These are phyloP conservation scores for Globodera ellingtonae DNA, from an alignment of 1,140 invertebrate species.

Conservation along the genomic window DNA sequence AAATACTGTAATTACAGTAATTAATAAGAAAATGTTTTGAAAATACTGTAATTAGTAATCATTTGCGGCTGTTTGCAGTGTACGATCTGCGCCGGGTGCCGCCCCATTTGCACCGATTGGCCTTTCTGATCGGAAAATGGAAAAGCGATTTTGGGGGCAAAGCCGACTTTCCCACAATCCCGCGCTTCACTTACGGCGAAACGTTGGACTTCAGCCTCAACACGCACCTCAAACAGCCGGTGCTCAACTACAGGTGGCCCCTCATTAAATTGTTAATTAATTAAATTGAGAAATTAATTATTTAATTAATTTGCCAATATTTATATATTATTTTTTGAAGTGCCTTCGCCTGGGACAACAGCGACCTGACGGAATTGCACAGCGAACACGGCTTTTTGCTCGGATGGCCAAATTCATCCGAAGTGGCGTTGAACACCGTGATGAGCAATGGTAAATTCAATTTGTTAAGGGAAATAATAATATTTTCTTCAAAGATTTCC, in stretches of 20 bases:
- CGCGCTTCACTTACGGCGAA: conserved; percentile 60
- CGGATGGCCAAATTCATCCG: conserved; percentile 43
- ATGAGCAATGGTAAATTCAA: conserved; percentile 60
- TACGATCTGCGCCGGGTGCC: conserved; percentile 57
- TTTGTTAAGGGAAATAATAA: background rate
- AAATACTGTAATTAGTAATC: background rate
- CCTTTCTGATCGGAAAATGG: conserved; percentile 61
- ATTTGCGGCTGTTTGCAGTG: conserved; percentile 38
- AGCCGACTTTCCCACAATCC: conserved; percentile 64
- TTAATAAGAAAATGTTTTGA: background rate
- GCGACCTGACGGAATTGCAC: conserved; percentile 60
- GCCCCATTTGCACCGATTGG: conserved; percentile 47
- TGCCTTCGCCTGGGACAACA: conserved; percentile 65
- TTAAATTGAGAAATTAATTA: background rate
- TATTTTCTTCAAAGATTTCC: too few relatives aligned
- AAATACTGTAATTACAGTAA: background rate
- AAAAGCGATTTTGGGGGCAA: conserved; percentile 63
- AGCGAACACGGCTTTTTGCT: conserved; percentile 60
- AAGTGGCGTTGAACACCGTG: conserved; percentile 61
- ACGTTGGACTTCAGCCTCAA: conserved; percentile 51
- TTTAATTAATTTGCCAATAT: background rate
- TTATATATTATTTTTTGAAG: too few relatives aligned
- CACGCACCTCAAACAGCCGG: conserved; percentile 39
- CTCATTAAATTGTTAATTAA: background rate
- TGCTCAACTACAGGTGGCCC: conserved; percentile 62